Base-by-base conservation (phyloP, 2,888 invertebrate species). In the Amphimallon solstitiale region DNA sequence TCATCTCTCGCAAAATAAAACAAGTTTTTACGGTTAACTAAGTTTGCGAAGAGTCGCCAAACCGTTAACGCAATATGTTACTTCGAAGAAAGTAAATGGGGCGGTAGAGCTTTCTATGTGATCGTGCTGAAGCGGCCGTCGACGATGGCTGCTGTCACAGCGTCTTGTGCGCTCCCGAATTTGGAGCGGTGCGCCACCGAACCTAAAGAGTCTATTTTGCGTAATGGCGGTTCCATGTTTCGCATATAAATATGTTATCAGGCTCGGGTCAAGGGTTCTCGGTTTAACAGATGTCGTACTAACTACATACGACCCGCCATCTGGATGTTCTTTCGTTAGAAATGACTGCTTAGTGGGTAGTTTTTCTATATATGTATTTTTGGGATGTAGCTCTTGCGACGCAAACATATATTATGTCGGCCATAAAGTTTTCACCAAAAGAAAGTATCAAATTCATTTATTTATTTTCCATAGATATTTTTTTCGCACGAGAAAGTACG, bases 171-270 rank as follows among this genome's bases (percentile, higher is more conserved):
- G 17, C 29, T 14, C 15, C n/a, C 40, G 40, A 40, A 54, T 38
- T 54, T 38, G 21, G 38, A 40, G 38, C 54, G 54, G 38, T 54
- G 40, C 38, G 54, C 38, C 54, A 38, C 35, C 54, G 54, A 54
- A 54, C 54, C 54, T 54, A 40, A 54, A 54, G 54, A 54, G 54
- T 54, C 63, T 52, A 64, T 64, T 64, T 64, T 64, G 54, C 63
- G 63, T 64, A 64, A 64, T 64, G 54, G 63, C 37, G 54, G 54
- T 54, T 64, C 35, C 63, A 54, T 64, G 63, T 64, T 54, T 64
- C 63, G 63, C 52, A 64, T 64, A 54, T 64, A 64, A 64, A 64
- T 64, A 64, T 61, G 61, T 61, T 61, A 61, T 61, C 61, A 49
- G 61, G 49, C 19, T 14, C 37, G 54, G 54, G 38, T 54, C 54